Base-by-base conservation (phyloP, 2,797 vertebrate species). In the Bufotes viridis region DNA sequence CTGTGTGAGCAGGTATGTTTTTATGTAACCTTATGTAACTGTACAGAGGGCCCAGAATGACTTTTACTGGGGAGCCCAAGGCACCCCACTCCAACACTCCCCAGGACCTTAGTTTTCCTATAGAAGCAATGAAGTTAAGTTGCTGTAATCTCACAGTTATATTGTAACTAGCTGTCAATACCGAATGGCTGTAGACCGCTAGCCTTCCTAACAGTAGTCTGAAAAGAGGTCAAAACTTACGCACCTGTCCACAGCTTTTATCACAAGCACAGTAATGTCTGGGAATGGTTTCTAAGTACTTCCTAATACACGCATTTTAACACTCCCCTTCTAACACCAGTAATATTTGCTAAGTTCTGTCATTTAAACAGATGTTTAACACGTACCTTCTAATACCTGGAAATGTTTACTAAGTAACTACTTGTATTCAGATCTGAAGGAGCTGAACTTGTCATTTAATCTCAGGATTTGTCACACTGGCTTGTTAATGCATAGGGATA, bases 231-330 rank as follows among this genome's bases (percentile, higher is more conserved):
- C 15, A 42, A 42, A 42, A 72, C 26, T 24, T 13, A 67, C 1
- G 24, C 7, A 67, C 65, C n/a, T 24, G 1, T 2, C 65, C 14
- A 72, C 18, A 49, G 34, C 69, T 67, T 92, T 87, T 67, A 91
- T 91, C 78, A 65, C 58, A 42, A 63, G n/a, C 9, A 22, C 14
- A 63, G 2, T 61, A 81, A 81, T 81, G 18, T 14, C 26, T 61
- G 24, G 42, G 29, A 61, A 42, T 49, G 0, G 6, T 79, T 60
- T 6, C 18, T 26, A 79, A 79, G n/a, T 17, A 18, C 29, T 63
- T n/a, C 26, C 55, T 63, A 65, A 42, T 81, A 42, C 29, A 34
- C 29, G 29, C 14, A 61, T 81, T 61, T 18, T 74, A 49, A 74
- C 70, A 49, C 49, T 20, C 9, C 3, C 70, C 34, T 49, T 5